A percentile compares a stretch with the other conserved stretches of the same genome.
Evolutionary conservation across 2,797 vertebrate species (phyloP).

Genomic region (Darevskia mixta): DNA sequence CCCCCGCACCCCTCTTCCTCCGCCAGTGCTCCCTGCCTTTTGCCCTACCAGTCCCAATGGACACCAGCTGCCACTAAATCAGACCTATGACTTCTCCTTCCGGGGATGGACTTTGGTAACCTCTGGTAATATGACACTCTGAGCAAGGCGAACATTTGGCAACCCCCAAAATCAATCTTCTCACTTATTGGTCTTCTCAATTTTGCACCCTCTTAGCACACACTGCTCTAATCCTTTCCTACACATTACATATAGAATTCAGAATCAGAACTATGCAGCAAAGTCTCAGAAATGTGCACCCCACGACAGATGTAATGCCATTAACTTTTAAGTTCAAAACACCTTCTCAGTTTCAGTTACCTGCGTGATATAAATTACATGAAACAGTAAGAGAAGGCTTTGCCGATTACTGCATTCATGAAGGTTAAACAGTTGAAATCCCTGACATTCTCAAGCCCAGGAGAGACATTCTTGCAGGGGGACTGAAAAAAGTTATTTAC

Average conservation of each 20-base stretch:
- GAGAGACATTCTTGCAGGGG: background rate
- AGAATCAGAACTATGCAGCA: slow-evolving; percentile 50
- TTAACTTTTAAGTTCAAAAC: slow-evolving; percentile 67
- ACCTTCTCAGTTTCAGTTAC: slow-evolving; percentile 53
- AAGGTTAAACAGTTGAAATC: slow-evolving; percentile 67
- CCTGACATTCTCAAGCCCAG: slow-evolving; percentile 51
- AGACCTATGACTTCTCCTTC: slow-evolving; percentile 28
- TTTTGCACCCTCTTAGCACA: too few species aligned
- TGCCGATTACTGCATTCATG: slow-evolving; percentile 53
- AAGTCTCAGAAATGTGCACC: slow-evolving; percentile 43
- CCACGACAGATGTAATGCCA: slow-evolving; percentile 50
- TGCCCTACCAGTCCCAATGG: too few species aligned
- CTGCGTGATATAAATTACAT: slow-evolving; percentile 60
- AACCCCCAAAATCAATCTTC: too few species aligned
- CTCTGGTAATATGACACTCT: too few species aligned
- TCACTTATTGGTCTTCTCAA: too few species aligned
- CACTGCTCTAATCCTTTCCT: background rate
- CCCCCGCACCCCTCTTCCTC: too few species aligned
- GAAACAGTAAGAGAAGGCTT: slow-evolving; percentile 64
- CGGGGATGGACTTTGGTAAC: too few species aligned
- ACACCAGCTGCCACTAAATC: too few species aligned
- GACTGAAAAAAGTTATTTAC: slow-evolving; percentile 44
- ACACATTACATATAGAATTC: slow-evolving; percentile 36
- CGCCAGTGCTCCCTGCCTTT: too few species aligned
- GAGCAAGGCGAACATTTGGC: too few species aligned